Evolutionary conservation across 2,113 vertebrate genomes (phyloP), one percentile per base, ranked within the genome.

Genomic region (Sitta europaea): DNA sequence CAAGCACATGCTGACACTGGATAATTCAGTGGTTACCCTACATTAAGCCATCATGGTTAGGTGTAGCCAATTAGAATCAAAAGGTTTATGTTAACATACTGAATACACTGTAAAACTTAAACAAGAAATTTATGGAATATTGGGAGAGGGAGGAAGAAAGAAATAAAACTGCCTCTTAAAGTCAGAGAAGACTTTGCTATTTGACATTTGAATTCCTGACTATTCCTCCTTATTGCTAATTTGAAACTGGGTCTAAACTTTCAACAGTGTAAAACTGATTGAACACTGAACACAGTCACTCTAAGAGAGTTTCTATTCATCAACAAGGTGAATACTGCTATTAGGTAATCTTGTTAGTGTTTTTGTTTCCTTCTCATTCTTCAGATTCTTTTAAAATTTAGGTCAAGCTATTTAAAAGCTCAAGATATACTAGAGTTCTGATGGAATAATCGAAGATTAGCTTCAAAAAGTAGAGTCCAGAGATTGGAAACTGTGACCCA

Each of bases 131-230:
- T 16, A 65, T 19, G 8, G 36, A 72, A 62, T 54, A 74, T 61
- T 0, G 2, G 13, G 4, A 6, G 5, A 50, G 8, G 6, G 5
- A 68, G 16, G 5, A 29, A 11, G 3, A 48, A 58, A 11, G 1
- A 8, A n/a, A n/a, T 68, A 73, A 51, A 29, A 38, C 66, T 19
- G 2, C 4, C 19, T 75, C 14, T 35, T 29, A 86, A 63, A 75
- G 6, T 33, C 16, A 75, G n/a, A 12, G 36, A 75, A 65, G 16
- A 31, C 22, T 84, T 86, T 67, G 29, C 8, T 43, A 35, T 55
- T 40, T 72, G 28, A 25, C 3, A 2, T 68, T 75, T 53, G n/a
- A 88, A 33, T 29, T 65, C 11, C 3, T 87, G 40, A 14, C 25
- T 57, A 14, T 57, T 92, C 29, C 14, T 70, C 9, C 18, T 57